Base-by-base conservation (phyloP, 2,888 invertebrate species). In the Cheilosia grossa region DNA sequence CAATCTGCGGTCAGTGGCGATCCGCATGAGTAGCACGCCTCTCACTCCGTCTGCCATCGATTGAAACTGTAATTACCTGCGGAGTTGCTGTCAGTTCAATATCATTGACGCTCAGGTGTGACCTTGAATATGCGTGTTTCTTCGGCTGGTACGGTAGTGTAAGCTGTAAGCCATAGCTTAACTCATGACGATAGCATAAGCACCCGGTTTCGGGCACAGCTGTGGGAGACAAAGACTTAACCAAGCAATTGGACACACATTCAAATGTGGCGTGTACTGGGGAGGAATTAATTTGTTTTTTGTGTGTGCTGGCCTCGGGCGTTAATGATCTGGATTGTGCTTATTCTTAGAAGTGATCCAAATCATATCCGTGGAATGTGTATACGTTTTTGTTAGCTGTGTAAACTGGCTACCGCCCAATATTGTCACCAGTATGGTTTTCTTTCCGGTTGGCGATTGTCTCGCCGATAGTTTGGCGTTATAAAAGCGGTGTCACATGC, bases 21-120 rank as follows among this genome's bases (percentile, higher is more conserved):
- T 85, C 21, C 80, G 85, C 80, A 72, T 81, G 85, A 85, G 70
- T 72, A 66, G 61, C 30, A 27, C 44, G 15, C 80, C 85, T 74
- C 83, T 79, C 63, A 74, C 63, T 66, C 61, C 64, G 24, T 53
- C 66, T 58, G 33, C 10, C 24, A 44, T 17, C 72, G 75, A 81
- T 85, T 81, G 69, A 58, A 79, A 49, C 61, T 77, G 4, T 37
- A 85, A 85, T 81, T 77, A 67, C 85, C 54, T 15, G 33, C 74
- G 54, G 67, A 73, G 69, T 79, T 78, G 66, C 63, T 74, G 58
- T 56, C 40, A 42, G 49, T 75, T 81, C 61, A 77, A 72, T 77
- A 77, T 67, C 63, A 75, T 66, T 66, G 37, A 61, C 59, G 42
- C 54, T 17, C 77, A 61, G 59, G 40, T 54, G 63, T 66, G 74